Evolutionary conservation across 2,888 invertebrate genomes (phyloP).

Genomic region (Heliconius hortense): DNA sequence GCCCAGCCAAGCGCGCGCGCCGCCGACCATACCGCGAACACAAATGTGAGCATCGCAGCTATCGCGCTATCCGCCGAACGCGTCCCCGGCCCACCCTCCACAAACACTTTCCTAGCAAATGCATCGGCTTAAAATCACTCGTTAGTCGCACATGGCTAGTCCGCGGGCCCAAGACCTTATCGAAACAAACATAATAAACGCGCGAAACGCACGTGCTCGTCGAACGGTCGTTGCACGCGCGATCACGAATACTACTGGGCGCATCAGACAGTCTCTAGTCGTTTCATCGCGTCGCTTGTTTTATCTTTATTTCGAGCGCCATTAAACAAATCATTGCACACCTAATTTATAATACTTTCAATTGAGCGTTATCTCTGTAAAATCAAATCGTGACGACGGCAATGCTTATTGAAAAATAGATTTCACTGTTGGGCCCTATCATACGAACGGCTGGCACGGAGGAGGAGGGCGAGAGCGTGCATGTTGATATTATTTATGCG

Average conservation of each 20-base stretch:
- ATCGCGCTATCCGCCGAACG: constrained; percentile 62
- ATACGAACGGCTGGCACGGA: constrained; percentile 46
- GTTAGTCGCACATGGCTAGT: constrained; percentile 35
- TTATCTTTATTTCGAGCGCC: constrained; percentile 72
- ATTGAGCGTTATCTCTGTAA: constrained; percentile 21
- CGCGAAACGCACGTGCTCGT: constrained; percentile 59
- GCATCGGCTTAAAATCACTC: constrained; percentile 61
- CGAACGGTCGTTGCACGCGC: constrained; percentile 64
- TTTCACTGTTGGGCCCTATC: constrained; percentile 31
- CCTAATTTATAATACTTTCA: constrained; percentile 47
- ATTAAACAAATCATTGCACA: constrained; percentile 52
- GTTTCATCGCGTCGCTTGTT: constrained; percentile 60
- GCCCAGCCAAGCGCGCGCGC: constrained; percentile 82
- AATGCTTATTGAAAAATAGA: constrained; percentile 30
- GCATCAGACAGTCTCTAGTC: constrained; percentile 56
- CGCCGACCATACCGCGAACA: constrained; percentile 84
- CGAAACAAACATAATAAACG: constrained; percentile 37
- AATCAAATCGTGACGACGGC: constrained; percentile 41
- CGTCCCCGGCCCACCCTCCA: constrained; percentile 63
- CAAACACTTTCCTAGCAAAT: constrained; percentile 55
- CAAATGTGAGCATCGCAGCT: constrained; percentile 82
- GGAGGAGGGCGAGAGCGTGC: constrained; percentile 51
- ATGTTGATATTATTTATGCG: constrained; percentile 67
- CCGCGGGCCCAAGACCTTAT: constrained; percentile 26
- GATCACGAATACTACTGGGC: constrained; percentile 68